Evolutionary conservation across 2,797 vertebrate genomes (phyloP).

Genomic region (Semotilus atromaculatus): DNA sequence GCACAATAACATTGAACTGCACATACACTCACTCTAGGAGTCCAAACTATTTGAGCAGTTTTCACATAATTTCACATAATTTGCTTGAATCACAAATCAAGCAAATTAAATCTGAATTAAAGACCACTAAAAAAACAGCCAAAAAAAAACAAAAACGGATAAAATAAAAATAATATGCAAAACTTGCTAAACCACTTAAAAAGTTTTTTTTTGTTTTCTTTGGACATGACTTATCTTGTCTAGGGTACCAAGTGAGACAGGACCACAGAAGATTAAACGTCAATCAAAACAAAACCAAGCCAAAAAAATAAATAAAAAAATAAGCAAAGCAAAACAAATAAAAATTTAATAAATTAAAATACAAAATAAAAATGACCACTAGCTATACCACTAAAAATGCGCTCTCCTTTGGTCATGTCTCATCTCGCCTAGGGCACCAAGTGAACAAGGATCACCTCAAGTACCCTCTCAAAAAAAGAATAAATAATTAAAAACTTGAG

Average conservation of each 20-base stretch:
- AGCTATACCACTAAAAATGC: not conserved
- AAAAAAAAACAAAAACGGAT: too few species aligned
- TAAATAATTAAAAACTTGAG: not conserved
- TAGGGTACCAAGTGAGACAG: not conserved
- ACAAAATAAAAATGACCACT: not conserved
- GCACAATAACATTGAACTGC: not conserved
- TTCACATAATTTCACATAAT: not conserved
- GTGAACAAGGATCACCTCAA: not conserved
- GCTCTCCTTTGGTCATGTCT: not conserved
- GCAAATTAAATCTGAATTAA: not conserved
- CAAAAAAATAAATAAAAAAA: not conserved
- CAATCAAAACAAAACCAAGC: not conserved
- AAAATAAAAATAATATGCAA: too few species aligned
- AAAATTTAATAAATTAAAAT: not conserved
- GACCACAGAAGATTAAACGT: not conserved
- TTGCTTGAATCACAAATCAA: not conserved
- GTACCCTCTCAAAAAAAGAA: not conserved
- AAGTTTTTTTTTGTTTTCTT: not conserved
- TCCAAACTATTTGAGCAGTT: not conserved
- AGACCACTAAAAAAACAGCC: not conserved
- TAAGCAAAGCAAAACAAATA: not conserved
- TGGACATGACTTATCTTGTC: not conserved
- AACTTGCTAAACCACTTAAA: too few species aligned
- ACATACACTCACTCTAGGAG: not conserved
- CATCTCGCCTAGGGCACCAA: not conserved